Base-by-base conservation (phyloP, 2,888 invertebrate genomes). In the Ryuthela nishihirai region DNA sequence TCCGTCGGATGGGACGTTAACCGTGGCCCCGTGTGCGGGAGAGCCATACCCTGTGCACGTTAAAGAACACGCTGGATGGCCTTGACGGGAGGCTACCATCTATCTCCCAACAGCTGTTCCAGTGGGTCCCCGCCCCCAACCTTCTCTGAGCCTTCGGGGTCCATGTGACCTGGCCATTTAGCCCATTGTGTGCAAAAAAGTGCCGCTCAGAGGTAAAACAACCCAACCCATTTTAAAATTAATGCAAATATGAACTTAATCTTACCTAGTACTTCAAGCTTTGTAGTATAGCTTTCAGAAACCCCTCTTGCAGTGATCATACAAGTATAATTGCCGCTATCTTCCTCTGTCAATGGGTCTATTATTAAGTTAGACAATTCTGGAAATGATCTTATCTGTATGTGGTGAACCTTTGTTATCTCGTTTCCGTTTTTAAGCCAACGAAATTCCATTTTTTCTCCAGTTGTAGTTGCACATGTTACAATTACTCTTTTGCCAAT, bases 251-350 rank as follows among this genome's bases (percentile, higher is more conserved):
- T 1, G 4, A 21, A 50, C 26, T 17, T 4, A 0, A 42, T n/a
- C 36, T 23, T 52, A 63, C 63, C 54, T 12, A 63, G 23, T 0
- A 63, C 59, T 17, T 40, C 24, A 1, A 63, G 36, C 1, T 41
- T 15, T 2, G 58, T 50, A 2, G 54, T 52, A n/a, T 50, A 54
- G 32, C 46, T 46, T 1, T 55, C 54, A 5, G 54, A 44, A 9
- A 42, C 4, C 15, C 60, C 59, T 7, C 38, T 10, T 1, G 56
- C 32, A 25, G 39, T 63, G 2, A 54, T 63, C 12, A 49, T 17
- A 24, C 65, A 65, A 0, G 61, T 56, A 29, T 65, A 65, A 26
- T 54, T 65, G 9, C 63, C 65, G 35, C 46, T 34, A 23, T 63
- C 53, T 7, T 50, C 45, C 25, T 48, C 48, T 3, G 60, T 39